Evolutionary conservation across 2,797 vertebrate species (phyloP).

Genomic region (Discoglossus pictus): DNA sequence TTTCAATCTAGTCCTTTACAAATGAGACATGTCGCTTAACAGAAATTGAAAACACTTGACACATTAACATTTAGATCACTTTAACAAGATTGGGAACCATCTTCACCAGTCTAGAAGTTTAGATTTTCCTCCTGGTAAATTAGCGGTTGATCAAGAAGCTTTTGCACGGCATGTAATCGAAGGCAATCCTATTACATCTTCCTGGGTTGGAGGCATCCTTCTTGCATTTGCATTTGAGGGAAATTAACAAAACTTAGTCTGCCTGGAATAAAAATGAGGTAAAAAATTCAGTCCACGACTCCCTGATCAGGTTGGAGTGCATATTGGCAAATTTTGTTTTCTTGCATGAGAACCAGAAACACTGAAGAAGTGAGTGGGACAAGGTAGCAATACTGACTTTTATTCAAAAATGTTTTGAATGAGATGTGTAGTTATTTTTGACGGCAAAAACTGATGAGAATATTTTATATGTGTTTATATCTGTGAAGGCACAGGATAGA

Average conservation of each 20-base stretch:
- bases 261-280: too few species aligned
- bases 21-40: neutral
- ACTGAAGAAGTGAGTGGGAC: too few species aligned
- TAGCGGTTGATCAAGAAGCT: constrained; percentile 7
- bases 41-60: constrained; percentile 24
- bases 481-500: too few species aligned
- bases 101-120: neutral
- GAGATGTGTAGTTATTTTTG: too few species aligned
- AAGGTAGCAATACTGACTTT: too few species aligned
- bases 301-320: too few species aligned
- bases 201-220: constrained; percentile 5
- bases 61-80: constrained; percentile 49
- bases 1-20: constrained; percentile 12
- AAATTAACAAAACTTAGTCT: neutral
- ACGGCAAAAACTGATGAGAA: too few species aligned
- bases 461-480: too few species aligned
- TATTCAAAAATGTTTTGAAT: too few species aligned
- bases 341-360: too few species aligned
- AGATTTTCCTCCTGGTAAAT: constrained; percentile 18
- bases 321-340: too few species aligned
- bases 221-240: constrained; percentile 8
- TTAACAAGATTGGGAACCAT: constrained; percentile 31
- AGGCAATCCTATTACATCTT: constrained; percentile 34
- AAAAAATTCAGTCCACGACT: too few species aligned
- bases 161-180: constrained; percentile 20